phyloP scores from a whole-genome alignment of 2,797 vertebrate genomes.

The Sciurus carolinensis region DNA sequence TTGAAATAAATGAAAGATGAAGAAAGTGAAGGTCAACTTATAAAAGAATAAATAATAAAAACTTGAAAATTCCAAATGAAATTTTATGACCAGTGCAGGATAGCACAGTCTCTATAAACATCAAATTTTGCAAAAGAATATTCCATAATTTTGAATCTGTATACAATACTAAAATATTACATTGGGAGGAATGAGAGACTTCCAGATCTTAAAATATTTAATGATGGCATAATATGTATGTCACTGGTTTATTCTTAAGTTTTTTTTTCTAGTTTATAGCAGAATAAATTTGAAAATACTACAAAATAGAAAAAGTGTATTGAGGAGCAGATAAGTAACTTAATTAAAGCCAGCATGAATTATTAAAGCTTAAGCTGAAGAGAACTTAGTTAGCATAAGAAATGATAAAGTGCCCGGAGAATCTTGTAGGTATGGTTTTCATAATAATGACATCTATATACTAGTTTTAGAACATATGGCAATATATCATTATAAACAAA shows the following conservation, averaged over 20 bases:
- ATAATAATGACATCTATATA: neutral
- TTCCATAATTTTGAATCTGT: neutral
- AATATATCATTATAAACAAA: neutral
- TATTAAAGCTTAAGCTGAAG: neutral
- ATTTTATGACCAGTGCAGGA: neutral
- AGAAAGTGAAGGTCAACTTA: neutral
- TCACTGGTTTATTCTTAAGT: neutral
- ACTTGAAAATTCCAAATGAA: slow-evolving; percentile 17
- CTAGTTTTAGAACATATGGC: neutral
- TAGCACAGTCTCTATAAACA: neutral
- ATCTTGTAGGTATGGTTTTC: neutral
- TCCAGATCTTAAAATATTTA: slow-evolving; percentile 23
- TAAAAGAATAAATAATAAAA: neutral
- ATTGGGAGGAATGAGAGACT: neutral
- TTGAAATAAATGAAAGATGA: slow-evolving; percentile 9
- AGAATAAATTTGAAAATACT: neutral
- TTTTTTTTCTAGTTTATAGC: neutral
- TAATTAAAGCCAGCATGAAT: neutral
- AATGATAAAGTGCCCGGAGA: neutral
- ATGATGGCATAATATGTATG: neutral
- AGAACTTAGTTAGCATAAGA: neutral
- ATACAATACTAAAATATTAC: neutral
- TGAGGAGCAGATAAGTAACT: neutral
- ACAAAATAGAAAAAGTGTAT: neutral
- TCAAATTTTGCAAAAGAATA: neutral